Evolutionary conservation across 2,797 vertebrate species (phyloP).

Genomic region (Poeciliopsis infans): DNA sequence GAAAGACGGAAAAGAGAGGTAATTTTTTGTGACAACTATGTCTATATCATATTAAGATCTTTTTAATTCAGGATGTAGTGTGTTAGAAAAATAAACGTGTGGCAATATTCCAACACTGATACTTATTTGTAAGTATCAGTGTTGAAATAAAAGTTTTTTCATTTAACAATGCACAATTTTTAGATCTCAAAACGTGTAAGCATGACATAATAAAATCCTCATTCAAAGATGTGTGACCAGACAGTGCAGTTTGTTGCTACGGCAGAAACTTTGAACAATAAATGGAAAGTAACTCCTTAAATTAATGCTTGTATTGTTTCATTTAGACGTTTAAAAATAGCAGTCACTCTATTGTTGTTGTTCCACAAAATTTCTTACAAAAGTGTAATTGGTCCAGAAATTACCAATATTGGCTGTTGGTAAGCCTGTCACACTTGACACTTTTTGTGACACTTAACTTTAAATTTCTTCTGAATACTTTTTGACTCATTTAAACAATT

Average conservation of each 20-base stretch:
- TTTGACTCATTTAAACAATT: neutral
- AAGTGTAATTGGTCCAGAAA: neutral
- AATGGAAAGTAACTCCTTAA: neutral
- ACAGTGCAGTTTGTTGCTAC: neutral
- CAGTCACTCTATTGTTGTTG: neutral
- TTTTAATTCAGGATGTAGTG: neutral
- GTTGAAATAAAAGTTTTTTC: neutral
- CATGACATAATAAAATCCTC: neutral
- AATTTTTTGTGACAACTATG: neutral
- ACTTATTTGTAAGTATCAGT: neutral
- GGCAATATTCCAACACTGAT: neutral
- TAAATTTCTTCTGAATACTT: neutral
- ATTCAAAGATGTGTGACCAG: neutral
- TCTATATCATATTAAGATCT: neutral
- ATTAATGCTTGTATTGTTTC: neutral
- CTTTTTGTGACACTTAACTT: neutral
- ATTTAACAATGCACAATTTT: neutral
- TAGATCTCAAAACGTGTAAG: neutral
- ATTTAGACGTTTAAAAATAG: neutral
- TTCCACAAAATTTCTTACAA: neutral
- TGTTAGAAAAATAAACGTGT: neutral
- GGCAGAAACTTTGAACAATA: neutral
- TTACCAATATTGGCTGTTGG: neutral
- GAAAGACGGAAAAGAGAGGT: slow-evolving; percentile 98
- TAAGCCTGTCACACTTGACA: neutral